phyloP scores from a whole-genome alignment of 2,888 invertebrate species.

The Hoplodrina blanda region DNA sequence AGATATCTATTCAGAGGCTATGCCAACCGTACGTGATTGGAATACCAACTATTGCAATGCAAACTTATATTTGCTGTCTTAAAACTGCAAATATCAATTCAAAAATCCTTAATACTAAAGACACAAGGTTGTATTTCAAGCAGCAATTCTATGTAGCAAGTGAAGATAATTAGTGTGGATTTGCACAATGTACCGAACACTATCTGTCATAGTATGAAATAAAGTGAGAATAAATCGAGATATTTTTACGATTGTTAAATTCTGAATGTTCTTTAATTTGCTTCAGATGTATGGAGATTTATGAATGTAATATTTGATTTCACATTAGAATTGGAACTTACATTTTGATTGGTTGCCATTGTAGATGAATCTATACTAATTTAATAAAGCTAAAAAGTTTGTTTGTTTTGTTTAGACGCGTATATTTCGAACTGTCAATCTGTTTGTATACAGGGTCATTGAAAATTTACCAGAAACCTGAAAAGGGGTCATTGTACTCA shows the following conservation, averaged over 20 bases:
- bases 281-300: slow-evolving; percentile 46
- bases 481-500: no score
- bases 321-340: slow-evolving; percentile 13
- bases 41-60: slow-evolving; percentile 74
- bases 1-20: slow-evolving; percentile 88
- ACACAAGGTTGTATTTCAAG: slow-evolving; percentile 54
- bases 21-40: slow-evolving; percentile 83
- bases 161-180: slow-evolving; percentile 52
- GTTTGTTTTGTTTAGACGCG: no score
- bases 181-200: slow-evolving; percentile 78
- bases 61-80: slow-evolving; percentile 48
- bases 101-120: slow-evolving; percentile 22
- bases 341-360: slow-evolving; percentile 8
- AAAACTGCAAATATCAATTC: slow-evolving; percentile 39
- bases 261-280: slow-evolving; percentile 63
- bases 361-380: slow-evolving; percentile 4
- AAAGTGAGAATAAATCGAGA: slow-evolving; percentile 80
- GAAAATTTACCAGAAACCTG: no score
- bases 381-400: no score
- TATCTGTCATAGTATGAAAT: slow-evolving; percentile 84
- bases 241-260: slow-evolving; percentile 72
- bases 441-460: no score
- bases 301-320: slow-evolving; percentile 22
- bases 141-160: neutral
- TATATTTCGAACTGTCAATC: no score